Conservation (phyloP, 2,797 vertebrate species). For the Meda fulgida region DNA sequence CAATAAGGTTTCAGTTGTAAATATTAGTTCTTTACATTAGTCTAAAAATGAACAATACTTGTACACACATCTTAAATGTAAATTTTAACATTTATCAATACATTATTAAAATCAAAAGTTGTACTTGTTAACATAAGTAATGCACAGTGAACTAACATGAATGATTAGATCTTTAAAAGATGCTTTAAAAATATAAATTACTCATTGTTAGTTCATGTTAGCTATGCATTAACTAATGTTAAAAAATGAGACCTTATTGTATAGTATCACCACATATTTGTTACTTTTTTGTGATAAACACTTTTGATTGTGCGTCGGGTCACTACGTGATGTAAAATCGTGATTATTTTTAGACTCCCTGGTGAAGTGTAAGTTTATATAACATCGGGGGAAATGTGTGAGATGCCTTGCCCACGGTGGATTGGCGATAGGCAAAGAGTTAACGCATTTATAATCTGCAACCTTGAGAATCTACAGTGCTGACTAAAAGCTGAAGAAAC, state of each 20-base stretch:
- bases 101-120: neutral
- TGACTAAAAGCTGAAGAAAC: conserved; percentile 51
- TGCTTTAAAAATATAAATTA: too few relatives aligned
- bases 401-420: neutral
- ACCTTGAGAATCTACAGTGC: conserved; percentile 41
- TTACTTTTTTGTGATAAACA: too few relatives aligned
- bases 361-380: neutral
- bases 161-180: neutral
- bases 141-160: neutral
- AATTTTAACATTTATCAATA: neutral
- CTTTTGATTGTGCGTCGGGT: neutral
- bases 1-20: neutral
- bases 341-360: neutral
- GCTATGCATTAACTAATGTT: neutral
- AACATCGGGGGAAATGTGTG: neutral
- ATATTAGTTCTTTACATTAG: neutral
- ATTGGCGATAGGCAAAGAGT: neutral
- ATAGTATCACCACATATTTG: neutral
- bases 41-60: neutral
- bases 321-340: neutral
- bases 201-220: neutral
- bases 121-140: neutral
- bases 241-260: neutral
- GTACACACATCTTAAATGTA: neutral
- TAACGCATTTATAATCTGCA: conserved; percentile 26